Conservation (phyloP, 2,797 vertebrate species). For the Malacoraja senta region DNA sequence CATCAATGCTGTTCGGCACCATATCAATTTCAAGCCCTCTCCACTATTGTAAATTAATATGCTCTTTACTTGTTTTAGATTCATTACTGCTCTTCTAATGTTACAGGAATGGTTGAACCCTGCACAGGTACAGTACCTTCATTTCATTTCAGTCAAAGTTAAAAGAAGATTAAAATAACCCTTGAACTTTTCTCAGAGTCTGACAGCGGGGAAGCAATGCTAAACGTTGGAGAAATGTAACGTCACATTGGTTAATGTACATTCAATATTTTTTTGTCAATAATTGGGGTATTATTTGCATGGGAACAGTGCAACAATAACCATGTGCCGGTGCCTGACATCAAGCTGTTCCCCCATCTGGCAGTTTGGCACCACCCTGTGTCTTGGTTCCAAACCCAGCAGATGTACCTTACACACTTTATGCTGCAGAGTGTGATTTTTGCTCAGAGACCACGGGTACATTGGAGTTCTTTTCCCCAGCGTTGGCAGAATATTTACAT, state of each 20-base stretch:
- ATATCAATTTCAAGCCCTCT: conserved; percentile 49
- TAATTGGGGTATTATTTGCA: background rate
- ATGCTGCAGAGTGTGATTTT: conserved; percentile 12
- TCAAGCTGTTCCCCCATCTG: conserved; percentile 36
- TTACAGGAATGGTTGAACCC: conserved; percentile 42
- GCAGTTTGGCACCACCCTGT: conserved; percentile 7
- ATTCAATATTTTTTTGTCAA: background rate
- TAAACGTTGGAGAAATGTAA: background rate
- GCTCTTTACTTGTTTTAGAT: conserved; percentile 41
- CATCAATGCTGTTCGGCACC: conserved; percentile 37
- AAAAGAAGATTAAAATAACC: background rate
- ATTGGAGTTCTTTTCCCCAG: background rate
- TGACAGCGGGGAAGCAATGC: background rate
- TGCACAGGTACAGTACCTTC: conserved; percentile 18
- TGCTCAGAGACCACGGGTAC: background rate
- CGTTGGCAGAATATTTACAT: background rate
- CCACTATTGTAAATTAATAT: conserved; percentile 48
- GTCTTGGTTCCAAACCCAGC: background rate
- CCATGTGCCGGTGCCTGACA: background rate
- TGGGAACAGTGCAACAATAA: background rate
- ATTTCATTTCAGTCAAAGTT: conserved; percentile 22
- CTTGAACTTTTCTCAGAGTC: background rate
- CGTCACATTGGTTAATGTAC: background rate
- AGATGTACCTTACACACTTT: conserved; percentile 1
- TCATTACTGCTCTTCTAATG: conserved; percentile 47